Conservation (phyloP, 1,140 invertebrate species). For the Lucilia cuprina region DNA sequence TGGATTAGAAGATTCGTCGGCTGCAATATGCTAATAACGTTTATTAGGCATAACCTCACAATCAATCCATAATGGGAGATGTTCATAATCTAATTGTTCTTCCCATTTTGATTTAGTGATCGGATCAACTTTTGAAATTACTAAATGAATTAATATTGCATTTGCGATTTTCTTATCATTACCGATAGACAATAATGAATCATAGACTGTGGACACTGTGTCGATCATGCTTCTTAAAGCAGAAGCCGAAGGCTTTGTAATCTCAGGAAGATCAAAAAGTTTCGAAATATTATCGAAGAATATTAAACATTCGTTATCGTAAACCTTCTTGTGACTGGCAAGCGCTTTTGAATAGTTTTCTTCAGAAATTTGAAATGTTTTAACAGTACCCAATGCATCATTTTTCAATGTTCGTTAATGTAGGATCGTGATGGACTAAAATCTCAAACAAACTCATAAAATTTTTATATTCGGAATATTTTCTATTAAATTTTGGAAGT, state of each 20-base stretch:
- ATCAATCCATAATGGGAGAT: conserved; percentile 32
- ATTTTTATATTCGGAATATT: too few species aligned
- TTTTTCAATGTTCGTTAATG: too few species aligned
- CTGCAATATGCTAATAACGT: conserved; percentile 35
- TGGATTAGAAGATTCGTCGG: conserved; percentile 28
- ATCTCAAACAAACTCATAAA: too few species aligned
- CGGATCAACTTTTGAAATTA: not conserved
- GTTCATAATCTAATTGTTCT: conserved; percentile 32
- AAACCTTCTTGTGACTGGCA: conserved; percentile 28
- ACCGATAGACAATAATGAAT: conserved; percentile 34
- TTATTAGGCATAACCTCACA: conserved; percentile 20
- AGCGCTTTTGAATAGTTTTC: conserved; percentile 2
- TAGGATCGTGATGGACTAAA: too few species aligned
- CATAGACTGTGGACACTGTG: conserved; percentile 27
- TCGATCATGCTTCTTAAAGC: conserved; percentile 16
- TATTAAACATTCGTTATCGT: conserved; percentile 34
- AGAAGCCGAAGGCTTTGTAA: conserved; percentile 7
- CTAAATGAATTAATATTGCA: conserved; percentile 32
- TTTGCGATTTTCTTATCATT: conserved; percentile 25
- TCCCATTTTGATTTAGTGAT: conserved; percentile 31
- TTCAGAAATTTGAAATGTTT: too few species aligned
- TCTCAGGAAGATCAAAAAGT: conserved; percentile 8
- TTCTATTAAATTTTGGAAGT: conserved; percentile 23
- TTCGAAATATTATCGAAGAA: conserved; percentile 2
- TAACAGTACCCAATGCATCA: too few species aligned